Conservation (phyloP, 2,113 vertebrate genomes). For the Clinocottus analis region DNA sequence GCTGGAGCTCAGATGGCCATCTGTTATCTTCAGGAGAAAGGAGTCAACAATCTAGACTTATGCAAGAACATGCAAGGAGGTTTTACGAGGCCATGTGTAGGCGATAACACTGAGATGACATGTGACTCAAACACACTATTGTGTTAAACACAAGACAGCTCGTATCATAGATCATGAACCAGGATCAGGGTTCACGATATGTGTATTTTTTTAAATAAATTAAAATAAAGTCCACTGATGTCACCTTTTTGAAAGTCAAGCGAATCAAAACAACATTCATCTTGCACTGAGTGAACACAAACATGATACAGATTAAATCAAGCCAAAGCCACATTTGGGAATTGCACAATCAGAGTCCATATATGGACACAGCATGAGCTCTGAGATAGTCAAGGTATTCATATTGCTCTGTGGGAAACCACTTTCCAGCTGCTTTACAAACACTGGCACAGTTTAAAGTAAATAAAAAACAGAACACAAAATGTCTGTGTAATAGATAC, state of each 20-base stretch:
- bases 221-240: background rate
- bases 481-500: background rate
- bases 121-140: no score
- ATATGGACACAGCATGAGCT: background rate
- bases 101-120: background rate
- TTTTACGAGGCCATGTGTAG: background rate
- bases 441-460: background rate
- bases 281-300: background rate
- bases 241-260: background rate
- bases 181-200: background rate
- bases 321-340: background rate
- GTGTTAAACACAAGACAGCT: no score
- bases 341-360: background rate
- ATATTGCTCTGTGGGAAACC: background rate
- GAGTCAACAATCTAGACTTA: background rate
- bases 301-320: background rate
- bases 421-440: background rate
- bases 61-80: background rate
- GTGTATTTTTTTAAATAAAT: background rate
- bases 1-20: background rate
- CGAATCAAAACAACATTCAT: background rate
- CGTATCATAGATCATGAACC: background rate
- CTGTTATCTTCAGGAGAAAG: background rate
- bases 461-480: background rate
- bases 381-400: background rate